Evolutionary conservation across 1,140 invertebrate genomes (phyloP).

Genomic region (Papilio machaon): DNA sequence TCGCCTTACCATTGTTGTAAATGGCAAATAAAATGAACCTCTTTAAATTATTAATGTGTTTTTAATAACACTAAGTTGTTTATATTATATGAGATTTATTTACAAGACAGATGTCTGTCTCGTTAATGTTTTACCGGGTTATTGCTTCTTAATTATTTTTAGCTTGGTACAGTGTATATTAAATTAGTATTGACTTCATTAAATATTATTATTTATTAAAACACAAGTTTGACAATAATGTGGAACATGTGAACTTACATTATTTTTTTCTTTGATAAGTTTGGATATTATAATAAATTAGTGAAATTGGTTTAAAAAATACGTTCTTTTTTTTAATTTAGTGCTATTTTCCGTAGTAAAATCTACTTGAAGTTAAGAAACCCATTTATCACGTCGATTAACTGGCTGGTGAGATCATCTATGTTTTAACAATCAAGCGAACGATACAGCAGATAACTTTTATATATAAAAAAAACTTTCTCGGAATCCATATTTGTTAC

Average conservation of each 20-base stretch:
- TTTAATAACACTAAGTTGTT: neutral
- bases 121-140: neutral
- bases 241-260: too few relatives aligned
- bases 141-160: neutral
- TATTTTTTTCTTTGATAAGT: too few relatives aligned
- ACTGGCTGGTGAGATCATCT: conserved; percentile 4
- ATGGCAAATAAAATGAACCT: neutral
- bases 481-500: neutral
- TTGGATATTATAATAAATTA: too few relatives aligned
- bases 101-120: neutral
- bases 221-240: neutral
- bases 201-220: neutral
- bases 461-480: neutral
- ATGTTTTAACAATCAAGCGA: neutral
- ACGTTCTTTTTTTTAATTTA: neutral
- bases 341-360: neutral
- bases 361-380: neutral
- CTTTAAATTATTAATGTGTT: neutral
- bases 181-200: neutral
- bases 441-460: neutral
- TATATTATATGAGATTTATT: conserved; percentile 6
- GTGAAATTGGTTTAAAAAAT: neutral
- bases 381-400: neutral
- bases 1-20: neutral
- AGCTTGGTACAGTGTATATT: neutral